These are phyloP conservation scores for Phenganax subtilis DNA, from an alignment of 92 coral and sea anemone species.

Conservation along the genomic window DNA sequence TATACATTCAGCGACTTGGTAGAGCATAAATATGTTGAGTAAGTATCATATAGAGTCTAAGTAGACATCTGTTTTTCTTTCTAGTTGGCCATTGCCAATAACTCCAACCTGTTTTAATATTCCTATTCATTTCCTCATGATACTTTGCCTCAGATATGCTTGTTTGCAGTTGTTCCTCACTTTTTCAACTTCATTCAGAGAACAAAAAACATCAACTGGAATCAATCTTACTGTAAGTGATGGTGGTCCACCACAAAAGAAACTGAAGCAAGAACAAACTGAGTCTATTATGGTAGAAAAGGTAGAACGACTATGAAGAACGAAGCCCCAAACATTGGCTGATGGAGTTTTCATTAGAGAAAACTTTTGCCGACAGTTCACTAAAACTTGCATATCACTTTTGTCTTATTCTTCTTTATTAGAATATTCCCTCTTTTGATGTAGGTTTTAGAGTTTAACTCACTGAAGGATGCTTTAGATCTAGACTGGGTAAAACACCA, in stretches of 20 bases:
- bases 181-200: conserved; percentile 20
- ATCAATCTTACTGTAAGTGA: conserved; percentile 30
- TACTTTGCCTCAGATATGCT: too few species aligned
- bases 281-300: conserved; percentile 67
- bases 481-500: conserved; percentile 55
- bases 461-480: conserved; percentile 74
- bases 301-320: conserved; percentile 30
- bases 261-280: conserved; percentile 57
- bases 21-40: conserved; percentile 89
- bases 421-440: background rate
- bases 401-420: background rate
- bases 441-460: conserved; percentile 77
- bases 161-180: background rate
- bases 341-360: too few species aligned
- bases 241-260: conserved; percentile 59
- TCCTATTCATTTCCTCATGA: too few species aligned
- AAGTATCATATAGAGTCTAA: conserved; percentile 36
- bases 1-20: conserved; percentile 93
- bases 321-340: background rate
- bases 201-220: conserved; percentile 37
- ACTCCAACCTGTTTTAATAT: background rate
- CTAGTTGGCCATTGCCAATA: background rate
- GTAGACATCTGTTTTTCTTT: background rate
- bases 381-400: background rate
- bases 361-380: too few species aligned